Evolutionary conservation across 2,888 invertebrate species (phyloP).

Genomic region (Calliphora vomitoria): DNA sequence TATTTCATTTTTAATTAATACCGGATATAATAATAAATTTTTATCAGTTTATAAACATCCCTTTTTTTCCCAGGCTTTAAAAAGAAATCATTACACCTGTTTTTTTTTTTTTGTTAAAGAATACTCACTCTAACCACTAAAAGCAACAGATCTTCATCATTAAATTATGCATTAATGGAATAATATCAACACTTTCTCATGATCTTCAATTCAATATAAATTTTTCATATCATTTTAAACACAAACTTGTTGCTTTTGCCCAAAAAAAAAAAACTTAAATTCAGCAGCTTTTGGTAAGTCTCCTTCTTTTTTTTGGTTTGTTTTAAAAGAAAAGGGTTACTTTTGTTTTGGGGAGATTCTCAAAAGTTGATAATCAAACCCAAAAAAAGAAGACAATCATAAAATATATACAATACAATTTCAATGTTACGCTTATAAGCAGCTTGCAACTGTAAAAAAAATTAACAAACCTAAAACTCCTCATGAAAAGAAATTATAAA

Average conservation of each 20-base stretch:
- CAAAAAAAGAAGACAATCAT: conserved; percentile 38
- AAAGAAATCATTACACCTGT: conserved; percentile 74
- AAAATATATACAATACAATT: conserved; percentile 39
- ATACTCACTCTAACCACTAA: background rate
- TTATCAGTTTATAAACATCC: conserved; percentile 64
- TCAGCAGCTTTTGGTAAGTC: background rate
- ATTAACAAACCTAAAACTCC: background rate
- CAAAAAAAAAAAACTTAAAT: conserved; percentile 11
- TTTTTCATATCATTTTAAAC: conserved; percentile 29
- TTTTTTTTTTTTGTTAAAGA: conserved; percentile 27
- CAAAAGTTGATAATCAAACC: conserved; percentile 63
- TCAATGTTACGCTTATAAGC: conserved; percentile 68
- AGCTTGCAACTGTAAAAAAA: conserved; percentile 66
- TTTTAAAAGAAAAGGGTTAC: conserved; percentile 59
- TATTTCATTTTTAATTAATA: conserved; percentile 58
- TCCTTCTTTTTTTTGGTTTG: background rate
- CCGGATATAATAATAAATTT: conserved; percentile 69
- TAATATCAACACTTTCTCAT: conserved; percentile 71
- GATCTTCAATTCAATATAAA: conserved; percentile 60
- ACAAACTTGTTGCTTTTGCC: conserved; percentile 52
- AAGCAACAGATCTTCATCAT: conserved; percentile 66
- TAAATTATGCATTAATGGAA: conserved; percentile 72
- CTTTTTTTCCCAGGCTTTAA: conserved; percentile 52
- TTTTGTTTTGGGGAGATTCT: conserved; percentile 61
- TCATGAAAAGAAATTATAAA: conserved; percentile 47